Evolutionary conservation across 92 coral and sea anemone species (phyloP).

Genomic region (Porites evermanni): DNA sequence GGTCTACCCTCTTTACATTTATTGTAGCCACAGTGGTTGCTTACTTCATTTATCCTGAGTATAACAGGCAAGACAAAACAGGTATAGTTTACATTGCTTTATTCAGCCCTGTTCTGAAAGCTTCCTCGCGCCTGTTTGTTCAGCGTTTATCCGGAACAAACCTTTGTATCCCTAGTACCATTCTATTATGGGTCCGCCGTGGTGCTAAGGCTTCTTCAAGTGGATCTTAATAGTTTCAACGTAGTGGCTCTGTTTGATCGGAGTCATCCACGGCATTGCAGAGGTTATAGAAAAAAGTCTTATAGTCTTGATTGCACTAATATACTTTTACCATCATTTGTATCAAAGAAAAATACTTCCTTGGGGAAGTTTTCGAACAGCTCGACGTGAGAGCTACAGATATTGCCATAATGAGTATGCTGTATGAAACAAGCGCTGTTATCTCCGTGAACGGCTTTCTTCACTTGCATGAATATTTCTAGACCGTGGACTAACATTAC

Average conservation of each 20-base stretch:
- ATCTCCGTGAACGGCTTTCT: slow-evolving; percentile 29
- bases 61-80: not conserved
- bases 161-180: not conserved
- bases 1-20: not conserved
- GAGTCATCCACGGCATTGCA: slow-evolving; percentile 12
- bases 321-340: not conserved
- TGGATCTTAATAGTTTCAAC: not conserved
- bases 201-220: slow-evolving; percentile 5
- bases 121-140: not conserved
- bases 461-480: slow-evolving; percentile 1
- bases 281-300: slow-evolving; percentile 17
- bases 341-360: not conserved
- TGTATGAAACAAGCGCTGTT: slow-evolving; percentile 5
- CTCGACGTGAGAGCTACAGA: slow-evolving; percentile 18
- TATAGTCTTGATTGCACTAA: not conserved
- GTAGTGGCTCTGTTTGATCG: not conserved
- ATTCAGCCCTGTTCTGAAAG: not conserved
- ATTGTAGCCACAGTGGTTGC: not conserved
- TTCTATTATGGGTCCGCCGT: not conserved
- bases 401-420: slow-evolving; percentile 25
- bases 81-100: not conserved
- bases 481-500: not conserved
- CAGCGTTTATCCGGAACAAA: not conserved
- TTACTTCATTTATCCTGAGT: not conserved
- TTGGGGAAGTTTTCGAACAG: slow-evolving; percentile 1